Evolutionary conservation across 2,113 vertebrate species (phyloP), one percentile per base, ranked within the genome.

Genomic region (Rhinolophus sinicus): DNA sequence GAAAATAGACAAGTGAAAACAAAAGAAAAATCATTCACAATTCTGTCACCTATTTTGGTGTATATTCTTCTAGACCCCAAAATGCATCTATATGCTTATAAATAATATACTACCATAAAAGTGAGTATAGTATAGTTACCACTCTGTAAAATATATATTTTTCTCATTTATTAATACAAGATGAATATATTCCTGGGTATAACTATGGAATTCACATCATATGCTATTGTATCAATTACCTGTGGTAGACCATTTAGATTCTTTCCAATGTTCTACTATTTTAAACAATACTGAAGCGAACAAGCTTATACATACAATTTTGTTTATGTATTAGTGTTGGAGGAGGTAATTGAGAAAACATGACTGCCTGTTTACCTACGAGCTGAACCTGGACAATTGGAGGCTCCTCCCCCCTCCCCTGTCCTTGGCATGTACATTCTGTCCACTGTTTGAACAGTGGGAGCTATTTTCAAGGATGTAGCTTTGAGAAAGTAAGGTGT

Each of bases 241-340:
- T 62, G 5, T 78, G 82, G 88, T 93, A 70, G 44, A 64, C 12
- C 10, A 67, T 78, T 94, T 90, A 94, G 40, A 67, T 88, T 90
- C 56, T 95, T 67, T 90, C 38, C 22, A 90, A 18, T 16, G 1
- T 64, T 94, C 30, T 96, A 22, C 16, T 84, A 62, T 44, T 82
- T 93, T 84, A 80, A 85, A 85, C 9, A 65, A 44, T 35, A 84
- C 16, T 40, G 13, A 26, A 58, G 28, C 70, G 72, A 90, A 93
- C 35, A 83, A 21, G 3, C 3, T 62, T 83, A 30, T 24, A 24
- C 44, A 75, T 30, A 69, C 38, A 52, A 24, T 90, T 80, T 54
- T 88, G 47, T 80, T 95, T 11, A 28, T 75, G 75, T 78, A 21
- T 95, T 35, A 60, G 13, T 21, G 54, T n/a, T 62, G 26, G 19